Base-by-base conservation (phyloP, 2,888 invertebrate species). In the Malthinus flaveolus region DNA sequence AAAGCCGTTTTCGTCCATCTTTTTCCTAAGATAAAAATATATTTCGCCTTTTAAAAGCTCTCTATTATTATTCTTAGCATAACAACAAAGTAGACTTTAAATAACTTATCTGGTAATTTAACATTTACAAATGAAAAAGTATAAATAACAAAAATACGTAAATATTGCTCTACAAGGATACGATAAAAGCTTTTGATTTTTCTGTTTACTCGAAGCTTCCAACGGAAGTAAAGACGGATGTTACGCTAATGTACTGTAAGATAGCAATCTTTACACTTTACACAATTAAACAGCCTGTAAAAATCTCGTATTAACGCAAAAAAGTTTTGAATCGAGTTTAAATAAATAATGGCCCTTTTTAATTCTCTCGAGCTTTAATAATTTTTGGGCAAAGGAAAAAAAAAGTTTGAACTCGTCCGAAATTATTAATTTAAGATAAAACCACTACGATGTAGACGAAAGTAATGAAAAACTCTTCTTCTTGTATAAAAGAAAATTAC, bases 171-270 rank as follows among this genome's bases (percentile, higher is more conserved):
- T 32, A 23, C 36, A 32, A 33, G 32, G 10, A 45, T 37, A 45
- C 51, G 56, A 56, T 56, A 56, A 56, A 56, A 56, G 56, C 56
- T 56, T 56, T 47, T 49, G 56, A 56, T 56, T 56, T 51, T 56
- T 56, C 49, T 49, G 51, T 56, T 56, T 56, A 45, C 49, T 32
- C 10, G 35, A 31, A 15, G 45, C 46, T 45, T 51, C 45, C 47
- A 37, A 46, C 45, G 45, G 50, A 56, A 49, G 54, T 32, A 39
- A 47, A 32, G 50, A 49, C 23, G 34, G 15, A 51, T 45, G 35
- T 45, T 37, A 12, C 46, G 46, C 13, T 53, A 53, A 53, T 53
- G 53, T 35, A 31, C 12, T 7, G 5, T 23, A 48, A 48, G 48
- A 9, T 35, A 31, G 36, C 33, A 10, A 50, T 35, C 45, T 52